phyloP scores from a whole-genome alignment of 35 echinoderm and acorn worm genomes.

The Lytechinus variegatus region DNA sequence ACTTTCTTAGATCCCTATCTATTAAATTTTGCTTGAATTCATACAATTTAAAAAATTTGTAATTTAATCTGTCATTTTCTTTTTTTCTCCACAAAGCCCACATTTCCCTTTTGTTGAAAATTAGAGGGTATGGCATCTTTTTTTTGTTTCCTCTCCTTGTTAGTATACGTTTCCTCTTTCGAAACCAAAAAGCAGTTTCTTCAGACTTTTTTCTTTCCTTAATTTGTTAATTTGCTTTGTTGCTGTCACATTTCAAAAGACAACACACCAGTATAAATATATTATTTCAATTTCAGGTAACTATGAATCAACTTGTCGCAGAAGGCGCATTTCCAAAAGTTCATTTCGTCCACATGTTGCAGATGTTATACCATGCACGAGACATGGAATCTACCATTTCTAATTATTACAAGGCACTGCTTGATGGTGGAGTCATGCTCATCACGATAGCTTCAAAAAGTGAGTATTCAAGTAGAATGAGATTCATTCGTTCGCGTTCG shows the following conservation, averaged over 20 bases:
- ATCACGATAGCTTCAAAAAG: slow-evolving; percentile 87
- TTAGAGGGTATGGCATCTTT: background rate
- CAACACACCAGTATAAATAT: background rate
- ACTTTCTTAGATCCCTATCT: too few species aligned
- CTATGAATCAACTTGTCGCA: slow-evolving; percentile 1
- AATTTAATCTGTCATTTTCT: too few species aligned
- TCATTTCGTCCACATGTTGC: slow-evolving; percentile 85
- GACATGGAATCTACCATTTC: slow-evolving; percentile 67
- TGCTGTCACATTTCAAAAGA: background rate
- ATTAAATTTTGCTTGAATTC: too few species aligned
- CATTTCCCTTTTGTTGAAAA: too few species aligned
- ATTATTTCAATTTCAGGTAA: background rate
- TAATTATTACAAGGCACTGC: slow-evolving; percentile 67
- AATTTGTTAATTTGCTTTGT: too few species aligned
- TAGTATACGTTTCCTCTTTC: too few species aligned
- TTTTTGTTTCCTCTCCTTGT: background rate
- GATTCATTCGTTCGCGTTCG: too few species aligned
- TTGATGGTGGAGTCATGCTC: slow-evolving; percentile 65
- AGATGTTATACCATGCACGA: slow-evolving; percentile 89
- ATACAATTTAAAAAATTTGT: too few species aligned
- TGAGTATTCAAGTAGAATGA: slow-evolving; percentile 30
- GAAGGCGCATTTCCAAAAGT: slow-evolving; percentile 14
- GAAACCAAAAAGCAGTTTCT: too few species aligned
- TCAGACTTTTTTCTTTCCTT: too few species aligned
- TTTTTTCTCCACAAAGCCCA: too few species aligned